phyloP scores from a whole-genome alignment of 2,113 vertebrate genomes.

The Phrynosoma blainvillii region DNA sequence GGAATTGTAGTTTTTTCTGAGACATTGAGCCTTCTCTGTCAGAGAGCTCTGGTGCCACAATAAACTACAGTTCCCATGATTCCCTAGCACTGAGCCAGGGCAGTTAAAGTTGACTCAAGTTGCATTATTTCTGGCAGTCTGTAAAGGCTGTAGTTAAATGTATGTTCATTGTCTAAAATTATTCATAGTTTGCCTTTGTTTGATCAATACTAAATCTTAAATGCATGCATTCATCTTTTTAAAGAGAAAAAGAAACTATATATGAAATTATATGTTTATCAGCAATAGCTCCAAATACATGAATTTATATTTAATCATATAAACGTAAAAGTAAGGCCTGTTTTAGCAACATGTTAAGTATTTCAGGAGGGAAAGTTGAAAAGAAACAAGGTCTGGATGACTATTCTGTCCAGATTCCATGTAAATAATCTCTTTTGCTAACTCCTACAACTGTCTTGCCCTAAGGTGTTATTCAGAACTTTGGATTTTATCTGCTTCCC shows the following conservation, averaged over 20 bases:
- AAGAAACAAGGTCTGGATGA: background rate
- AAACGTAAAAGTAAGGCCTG: background rate
- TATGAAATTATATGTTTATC: background rate
- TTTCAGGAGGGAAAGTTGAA: background rate
- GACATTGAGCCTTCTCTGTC: too few relatives aligned
- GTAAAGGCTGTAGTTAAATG: background rate
- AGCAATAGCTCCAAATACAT: background rate
- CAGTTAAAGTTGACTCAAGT: too few relatives aligned
- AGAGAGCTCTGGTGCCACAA: too few relatives aligned
- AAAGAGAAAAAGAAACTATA: background rate
- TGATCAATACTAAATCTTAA: background rate
- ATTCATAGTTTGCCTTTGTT: background rate
- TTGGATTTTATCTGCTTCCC: conserved; percentile 35
- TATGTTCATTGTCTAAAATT: background rate
- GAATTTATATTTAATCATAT: background rate
- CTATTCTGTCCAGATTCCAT: background rate
- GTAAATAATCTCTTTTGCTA: conserved; percentile 40
- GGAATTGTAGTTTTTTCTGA: too few relatives aligned
- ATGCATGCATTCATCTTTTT: background rate
- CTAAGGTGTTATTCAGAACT: conserved; percentile 52
- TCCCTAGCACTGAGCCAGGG: too few relatives aligned
- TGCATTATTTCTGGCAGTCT: too few relatives aligned
- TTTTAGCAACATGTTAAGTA: background rate
- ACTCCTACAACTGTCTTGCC: conserved; percentile 42
- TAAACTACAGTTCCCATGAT: too few relatives aligned